Conservation (phyloP, 2,797 vertebrate species). For the Agapornis canus region DNA sequence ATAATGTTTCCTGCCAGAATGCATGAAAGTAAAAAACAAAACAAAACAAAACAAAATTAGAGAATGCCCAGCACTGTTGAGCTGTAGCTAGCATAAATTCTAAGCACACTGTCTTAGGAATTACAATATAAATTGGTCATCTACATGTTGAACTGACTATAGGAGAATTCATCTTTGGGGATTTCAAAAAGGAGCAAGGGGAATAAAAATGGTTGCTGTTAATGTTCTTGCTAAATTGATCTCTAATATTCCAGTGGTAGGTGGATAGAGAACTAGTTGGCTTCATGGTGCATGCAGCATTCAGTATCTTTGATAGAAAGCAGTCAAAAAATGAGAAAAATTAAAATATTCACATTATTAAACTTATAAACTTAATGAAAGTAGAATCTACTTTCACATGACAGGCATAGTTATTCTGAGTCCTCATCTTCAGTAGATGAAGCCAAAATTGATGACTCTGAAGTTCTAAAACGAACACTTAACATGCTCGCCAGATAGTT, state of each 20-base stretch:
- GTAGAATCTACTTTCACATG: background rate
- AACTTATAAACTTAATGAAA: background rate
- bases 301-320: background rate
- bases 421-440: background rate
- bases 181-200: background rate
- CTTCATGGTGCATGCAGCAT: background rate
- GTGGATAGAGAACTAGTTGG: background rate
- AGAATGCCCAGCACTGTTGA: background rate
- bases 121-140: slow-evolving; percentile 24
- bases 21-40: background rate
- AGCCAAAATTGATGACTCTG: background rate
- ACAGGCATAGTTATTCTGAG: background rate
- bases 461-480: background rate
- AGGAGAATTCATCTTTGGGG: background rate
- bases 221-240: background rate
- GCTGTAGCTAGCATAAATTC: background rate
- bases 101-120: background rate
- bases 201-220: background rate
- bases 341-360: background rate
- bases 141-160: background rate
- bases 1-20: background rate
- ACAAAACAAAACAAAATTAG: background rate
- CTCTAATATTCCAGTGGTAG: background rate
- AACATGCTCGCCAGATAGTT: background rate
- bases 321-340: background rate